These are phyloP conservation scores for Tiliacea aurago DNA, from an alignment of 2,888 invertebrate species.

Conservation along the genomic window DNA sequence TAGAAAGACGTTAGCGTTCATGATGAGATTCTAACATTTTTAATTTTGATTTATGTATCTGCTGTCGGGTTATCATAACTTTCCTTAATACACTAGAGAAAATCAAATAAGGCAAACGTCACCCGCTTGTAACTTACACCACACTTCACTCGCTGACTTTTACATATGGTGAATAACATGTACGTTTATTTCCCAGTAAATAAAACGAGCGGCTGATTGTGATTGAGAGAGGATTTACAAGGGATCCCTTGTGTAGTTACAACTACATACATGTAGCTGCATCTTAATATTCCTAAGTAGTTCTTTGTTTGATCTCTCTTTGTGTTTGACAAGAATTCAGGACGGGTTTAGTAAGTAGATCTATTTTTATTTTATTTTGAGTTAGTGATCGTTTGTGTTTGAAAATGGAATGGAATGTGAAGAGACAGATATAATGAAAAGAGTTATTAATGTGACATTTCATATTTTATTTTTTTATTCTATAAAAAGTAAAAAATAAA, in stretches of 20 bases:
- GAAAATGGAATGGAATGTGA: not conserved
- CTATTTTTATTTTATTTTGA: not conserved
- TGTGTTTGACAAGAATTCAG: conserved; percentile 4
- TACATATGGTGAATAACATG: conserved; percentile 73
- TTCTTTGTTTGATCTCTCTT: conserved; percentile 43
- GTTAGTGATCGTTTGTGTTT: not conserved
- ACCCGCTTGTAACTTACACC: conserved; percentile 36
- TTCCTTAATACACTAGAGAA: not conserved
- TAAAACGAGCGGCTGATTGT: conserved; percentile 70
- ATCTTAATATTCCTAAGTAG: conserved; percentile 52
- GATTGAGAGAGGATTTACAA: conserved; percentile 62
- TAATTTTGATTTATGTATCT: not conserved
- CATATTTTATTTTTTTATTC: not conserved
- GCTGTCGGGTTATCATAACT: not conserved
- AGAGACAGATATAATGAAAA: not conserved
- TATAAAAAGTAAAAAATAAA: not conserved
- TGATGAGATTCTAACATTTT: not conserved
- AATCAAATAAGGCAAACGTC: not conserved
- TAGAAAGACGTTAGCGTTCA: not conserved
- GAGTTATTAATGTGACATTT: not conserved
- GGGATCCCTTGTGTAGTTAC: conserved; percentile 29
- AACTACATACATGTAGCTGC: conserved; percentile 22
- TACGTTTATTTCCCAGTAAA: conserved; percentile 68
- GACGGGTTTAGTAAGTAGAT: not conserved
- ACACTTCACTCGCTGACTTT: conserved; percentile 58